phyloP scores from a whole-genome alignment of 2,113 vertebrate genomes.

The Microcebus lehilahytsara region DNA sequence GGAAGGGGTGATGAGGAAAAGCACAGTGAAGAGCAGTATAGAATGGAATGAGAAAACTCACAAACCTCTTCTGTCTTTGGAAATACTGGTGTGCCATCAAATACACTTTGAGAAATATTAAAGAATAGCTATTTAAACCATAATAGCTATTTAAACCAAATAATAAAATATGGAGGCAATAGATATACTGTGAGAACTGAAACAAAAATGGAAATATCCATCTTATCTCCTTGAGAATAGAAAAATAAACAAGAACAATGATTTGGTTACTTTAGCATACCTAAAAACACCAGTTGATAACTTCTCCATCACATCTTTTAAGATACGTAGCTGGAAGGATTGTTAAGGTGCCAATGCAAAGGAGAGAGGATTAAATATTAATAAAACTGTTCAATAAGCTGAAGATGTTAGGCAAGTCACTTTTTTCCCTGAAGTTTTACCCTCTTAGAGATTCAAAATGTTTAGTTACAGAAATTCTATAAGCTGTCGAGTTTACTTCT shows the following conservation, averaged over 20 bases:
- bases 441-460: constrained; percentile 14
- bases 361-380: background rate
- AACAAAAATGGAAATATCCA: background rate
- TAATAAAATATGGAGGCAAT: background rate
- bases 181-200: background rate
- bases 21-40: background rate
- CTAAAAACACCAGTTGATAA: constrained; percentile 90
- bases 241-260: background rate
- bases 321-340: constrained; percentile 87
- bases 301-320: constrained; percentile 96
- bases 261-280: constrained; percentile 79
- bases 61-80: background rate
- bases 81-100: background rate
- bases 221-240: background rate
- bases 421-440: background rate
- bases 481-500: background rate
- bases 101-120: background rate
- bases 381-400: background rate
- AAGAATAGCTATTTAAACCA: background rate
- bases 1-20: background rate
- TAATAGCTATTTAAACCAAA: background rate
- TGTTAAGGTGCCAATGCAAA: constrained; percentile 81
- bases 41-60: background rate
- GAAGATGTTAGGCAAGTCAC: background rate
- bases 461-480: background rate